Conservation (phyloP, 1,140 invertebrate species). For the Lanistes nyassanus region DNA sequence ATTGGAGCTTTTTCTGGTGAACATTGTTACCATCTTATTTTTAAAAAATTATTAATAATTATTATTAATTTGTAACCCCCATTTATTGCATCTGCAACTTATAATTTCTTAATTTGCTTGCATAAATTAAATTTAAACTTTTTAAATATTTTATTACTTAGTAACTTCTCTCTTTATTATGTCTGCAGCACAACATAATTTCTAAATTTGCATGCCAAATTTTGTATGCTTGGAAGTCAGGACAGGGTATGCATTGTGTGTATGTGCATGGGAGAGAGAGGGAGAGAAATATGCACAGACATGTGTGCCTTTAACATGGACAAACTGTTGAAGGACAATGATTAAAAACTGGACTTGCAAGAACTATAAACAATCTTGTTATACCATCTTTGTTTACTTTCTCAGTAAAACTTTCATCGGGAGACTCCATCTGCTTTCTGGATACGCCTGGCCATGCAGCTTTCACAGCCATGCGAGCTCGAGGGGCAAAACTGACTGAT, state of each 20-base stretch:
- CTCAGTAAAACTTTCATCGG: conserved; percentile 59
- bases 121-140: not conserved
- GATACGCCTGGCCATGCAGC: conserved; percentile 99
- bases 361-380: not conserved
- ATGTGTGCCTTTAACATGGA: too few species aligned
- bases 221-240: too few species aligned
- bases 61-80: not conserved
- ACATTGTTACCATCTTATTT: not conserved
- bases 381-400: conserved; percentile 7
- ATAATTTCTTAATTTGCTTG: not conserved
- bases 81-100: not conserved
- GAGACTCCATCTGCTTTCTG: conserved; percentile 89
- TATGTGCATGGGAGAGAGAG: too few species aligned
- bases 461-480: conserved; percentile 88
- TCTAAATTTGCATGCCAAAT: not conserved
- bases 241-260: too few species aligned
- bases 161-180: not conserved
- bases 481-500: conserved; percentile 93
- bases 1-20: conserved; percentile 94
- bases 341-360: too few species aligned
- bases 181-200: not conserved
- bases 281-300: too few species aligned
- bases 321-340: too few species aligned
- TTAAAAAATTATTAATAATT: too few species aligned
- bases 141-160: not conserved